Evolutionary conservation across 2,113 vertebrate genomes (phyloP), one percentile per base, ranked within the genome.

Genomic region (Canis aureus): DNA sequence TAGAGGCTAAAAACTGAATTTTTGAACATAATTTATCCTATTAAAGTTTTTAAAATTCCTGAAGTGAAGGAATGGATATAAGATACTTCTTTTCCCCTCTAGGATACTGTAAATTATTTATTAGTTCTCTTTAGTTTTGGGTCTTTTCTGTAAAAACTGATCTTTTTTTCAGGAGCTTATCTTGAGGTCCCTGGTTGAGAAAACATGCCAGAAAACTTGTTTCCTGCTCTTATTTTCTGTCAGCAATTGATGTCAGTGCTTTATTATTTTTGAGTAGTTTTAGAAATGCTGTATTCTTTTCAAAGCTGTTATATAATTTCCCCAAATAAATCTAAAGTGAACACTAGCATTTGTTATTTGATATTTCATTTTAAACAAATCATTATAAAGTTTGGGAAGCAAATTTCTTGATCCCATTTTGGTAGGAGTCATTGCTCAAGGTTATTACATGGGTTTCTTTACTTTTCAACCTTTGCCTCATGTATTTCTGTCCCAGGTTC

Each of bases 341-440:
- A 87, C 19, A 84, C 38, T n/a, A 76, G 62, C 66, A 76, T 91
- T 66, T 80, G 87, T 71, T 78, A 64, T 62, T 81, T 76, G 12
- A 43, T 43, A 91, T 67, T 81, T 10, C 53, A 95, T 85, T 96
- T 17, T 51, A 83, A 62, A 89, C 22, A 62, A 78, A 92, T 84
- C 43, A n/a, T 32, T 74, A 64, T 53, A 49, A 84, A 80, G 51
- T 94, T 51, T 80, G 53, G 22, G 35, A 94, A 80, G 57, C 32
- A 87, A 12, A 57, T 62, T 49, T 71, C 49, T 78, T 20, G 38
- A 13, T 23, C 60, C 71, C 16, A 67, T 66, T 92, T 89, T 74
- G 23, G 5, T 73, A 79, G 66, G 32, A 73, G 25, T 73, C 23
- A 6, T 43, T 94, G 66, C 38, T 57, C 43, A 60, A 82, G 27